Percentiles rank a stretch among this genome's conserved stretches.
phyloP scores from a whole-genome alignment of 1,140 invertebrate species.

The Agrypnia vestita region DNA sequence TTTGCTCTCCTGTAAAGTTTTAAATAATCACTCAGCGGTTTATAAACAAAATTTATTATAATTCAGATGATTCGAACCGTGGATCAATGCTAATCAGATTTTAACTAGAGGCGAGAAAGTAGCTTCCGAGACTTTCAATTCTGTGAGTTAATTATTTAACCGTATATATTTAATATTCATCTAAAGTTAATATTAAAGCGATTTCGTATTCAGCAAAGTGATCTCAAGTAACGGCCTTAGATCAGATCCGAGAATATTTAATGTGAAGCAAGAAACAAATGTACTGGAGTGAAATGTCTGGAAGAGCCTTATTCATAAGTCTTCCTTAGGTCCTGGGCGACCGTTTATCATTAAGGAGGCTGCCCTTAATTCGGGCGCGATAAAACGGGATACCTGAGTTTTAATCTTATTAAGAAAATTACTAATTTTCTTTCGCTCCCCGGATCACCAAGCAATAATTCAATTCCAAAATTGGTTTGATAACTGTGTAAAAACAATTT shows the following conservation, averaged over 20 bases:
- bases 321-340: not conserved
- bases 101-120: no score
- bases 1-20: no score
- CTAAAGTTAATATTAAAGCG: no score
- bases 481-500: not conserved
- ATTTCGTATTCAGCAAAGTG: no score
- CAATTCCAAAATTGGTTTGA: constrained; percentile 22
- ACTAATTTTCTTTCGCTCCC: constrained; percentile 8
- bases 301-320: constrained; percentile 8
- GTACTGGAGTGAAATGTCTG: not conserved
- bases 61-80: no score
- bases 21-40: no score
- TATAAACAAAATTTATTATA: no score
- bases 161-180: no score
- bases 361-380: constrained; percentile 29
- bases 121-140: no score
- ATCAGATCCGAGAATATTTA: constrained; percentile 3
- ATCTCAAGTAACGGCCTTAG: not conserved
- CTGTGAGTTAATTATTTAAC: no score
- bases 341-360: constrained; percentile 23
- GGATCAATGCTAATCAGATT: no score
- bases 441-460: constrained; percentile 3
- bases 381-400: constrained; percentile 21
- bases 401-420: constrained; percentile 12
- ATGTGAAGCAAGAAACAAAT: constrained; percentile 11